Base-by-base conservation (phyloP, 92 coral and sea anemone genomes). In the Galaxea fascicularis region DNA sequence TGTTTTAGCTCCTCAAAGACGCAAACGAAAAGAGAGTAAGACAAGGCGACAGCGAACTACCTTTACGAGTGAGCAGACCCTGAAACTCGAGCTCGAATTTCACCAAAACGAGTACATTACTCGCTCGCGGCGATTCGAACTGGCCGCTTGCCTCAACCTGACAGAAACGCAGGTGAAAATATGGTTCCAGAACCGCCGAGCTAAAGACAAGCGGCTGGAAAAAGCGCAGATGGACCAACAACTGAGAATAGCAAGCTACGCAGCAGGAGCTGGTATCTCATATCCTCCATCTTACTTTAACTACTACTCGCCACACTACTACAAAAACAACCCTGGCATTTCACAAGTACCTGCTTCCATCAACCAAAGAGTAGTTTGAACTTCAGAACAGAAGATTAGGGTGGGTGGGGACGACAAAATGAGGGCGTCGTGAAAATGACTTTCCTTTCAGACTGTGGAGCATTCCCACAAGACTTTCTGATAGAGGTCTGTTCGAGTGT, bases 121-220 rank as follows among this genome's bases (percentile, higher is more conserved):
- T 13, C 98, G 99, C 14, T 96, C 99, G 14, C 71, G 99, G 54
- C 80, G 99, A 10, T 96, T 96, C 65, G 99, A 96, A 75, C 93
- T 96, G 25, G 99, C 99, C 22, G 99, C 99, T 3, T 96, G 97
- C 51, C 88, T 96, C 0, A 96, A 82, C 90, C 92, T 96, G 20
- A 96, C 99, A 27, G 99, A 96, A 78, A 96, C 99, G 31, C 99
- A 96, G 88, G 99, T 96, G 73, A 96, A 96, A 87, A 96, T 96
- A 74, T 96, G 99, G 99, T 96, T 96, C 82, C 99, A 96, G 85
- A 96, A 96, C 74, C 93, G 99, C 46, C 87, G 99, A 65, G 99
- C 99, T 46, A 96, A 96, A 83, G 99, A 96, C 95, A 96, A 96
- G 76, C 98, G 99, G 20, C 78, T 96, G 35, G 99, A 96, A 86